phyloP scores from a whole-genome alignment of 2,113 vertebrate species.

The Onychostruthus taczanowskii region DNA sequence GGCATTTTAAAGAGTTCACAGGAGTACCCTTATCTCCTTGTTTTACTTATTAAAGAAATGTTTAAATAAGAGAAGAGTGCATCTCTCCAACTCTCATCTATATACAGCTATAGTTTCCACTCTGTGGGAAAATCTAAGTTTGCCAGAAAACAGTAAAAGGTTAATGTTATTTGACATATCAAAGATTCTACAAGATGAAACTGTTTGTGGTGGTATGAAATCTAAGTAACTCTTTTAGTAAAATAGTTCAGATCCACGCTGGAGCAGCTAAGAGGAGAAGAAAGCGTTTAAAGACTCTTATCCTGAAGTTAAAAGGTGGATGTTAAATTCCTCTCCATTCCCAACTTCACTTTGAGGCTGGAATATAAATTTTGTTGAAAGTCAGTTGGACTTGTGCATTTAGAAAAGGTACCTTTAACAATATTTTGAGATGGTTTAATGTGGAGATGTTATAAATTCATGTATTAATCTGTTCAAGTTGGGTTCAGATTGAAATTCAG shows the following conservation, averaged over 20 bases:
- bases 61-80: not conserved
- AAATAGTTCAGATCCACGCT: not conserved
- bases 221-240: not conserved
- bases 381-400: not conserved
- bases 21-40: not conserved
- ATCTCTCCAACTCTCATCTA: not conserved
- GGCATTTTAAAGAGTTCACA: not conserved
- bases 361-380: not conserved
- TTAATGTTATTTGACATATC: not conserved
- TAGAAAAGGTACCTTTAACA: not conserved
- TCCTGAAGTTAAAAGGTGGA: not conserved
- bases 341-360: not conserved
- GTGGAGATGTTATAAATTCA: not conserved
- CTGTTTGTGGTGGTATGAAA: not conserved
- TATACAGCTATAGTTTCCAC: not conserved
- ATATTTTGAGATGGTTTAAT: not conserved
- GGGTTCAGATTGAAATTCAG: not conserved
- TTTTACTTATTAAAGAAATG: not conserved
- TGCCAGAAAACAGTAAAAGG: not conserved
- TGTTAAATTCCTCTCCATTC: not conserved
- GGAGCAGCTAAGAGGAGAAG: not conserved
- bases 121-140: not conserved
- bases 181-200: not conserved
- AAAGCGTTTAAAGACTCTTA: not conserved
- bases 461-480: not conserved